Conservation (phyloP, 1,140 invertebrate species). For the Drosophila takahashii region DNA sequence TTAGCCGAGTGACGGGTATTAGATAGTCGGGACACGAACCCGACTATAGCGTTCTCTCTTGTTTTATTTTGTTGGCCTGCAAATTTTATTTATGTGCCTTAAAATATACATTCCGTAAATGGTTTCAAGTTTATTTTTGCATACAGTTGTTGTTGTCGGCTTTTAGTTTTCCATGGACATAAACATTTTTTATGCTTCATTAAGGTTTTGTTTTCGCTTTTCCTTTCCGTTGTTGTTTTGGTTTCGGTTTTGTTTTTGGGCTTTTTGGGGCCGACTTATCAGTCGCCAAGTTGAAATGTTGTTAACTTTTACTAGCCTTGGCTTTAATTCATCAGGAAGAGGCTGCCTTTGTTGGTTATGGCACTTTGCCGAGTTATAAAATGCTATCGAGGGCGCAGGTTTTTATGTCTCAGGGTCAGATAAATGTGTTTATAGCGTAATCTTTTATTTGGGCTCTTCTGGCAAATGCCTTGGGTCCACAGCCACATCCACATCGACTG, state of each 20-base stretch:
- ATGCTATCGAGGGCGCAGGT: slow-evolving; percentile 79
- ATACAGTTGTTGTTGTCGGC: slow-evolving; percentile 44
- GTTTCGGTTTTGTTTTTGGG: slow-evolving; percentile 9
- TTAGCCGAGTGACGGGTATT: no score
- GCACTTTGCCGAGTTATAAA: slow-evolving; percentile 77
- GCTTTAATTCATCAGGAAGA: slow-evolving; percentile 74
- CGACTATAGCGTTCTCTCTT: no score
- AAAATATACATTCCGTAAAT: slow-evolving; percentile 50
- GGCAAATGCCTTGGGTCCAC: slow-evolving; percentile 32
- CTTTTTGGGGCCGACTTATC: slow-evolving; percentile 42
- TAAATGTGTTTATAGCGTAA: slow-evolving; percentile 80
- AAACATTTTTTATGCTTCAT: slow-evolving; percentile 71
- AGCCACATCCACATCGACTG: not conserved
- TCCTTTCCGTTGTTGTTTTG: slow-evolving; percentile 25
- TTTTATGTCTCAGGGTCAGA: slow-evolving; percentile 77
- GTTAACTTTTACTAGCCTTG: slow-evolving; percentile 69
- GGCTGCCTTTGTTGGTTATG: slow-evolving; percentile 53
- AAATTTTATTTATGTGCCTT: slow-evolving; percentile 66
- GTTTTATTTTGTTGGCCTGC: not conserved
- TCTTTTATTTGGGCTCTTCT: slow-evolving; percentile 52
- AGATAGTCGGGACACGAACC: no score
- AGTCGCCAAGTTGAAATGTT: slow-evolving; percentile 48
- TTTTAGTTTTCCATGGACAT: slow-evolving; percentile 60
- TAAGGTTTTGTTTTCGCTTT: slow-evolving; percentile 42
- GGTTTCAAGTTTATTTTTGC: slow-evolving; percentile 64